phyloP scores from a whole-genome alignment of 2,113 vertebrate species.

The Leiothrix lutea region DNA sequence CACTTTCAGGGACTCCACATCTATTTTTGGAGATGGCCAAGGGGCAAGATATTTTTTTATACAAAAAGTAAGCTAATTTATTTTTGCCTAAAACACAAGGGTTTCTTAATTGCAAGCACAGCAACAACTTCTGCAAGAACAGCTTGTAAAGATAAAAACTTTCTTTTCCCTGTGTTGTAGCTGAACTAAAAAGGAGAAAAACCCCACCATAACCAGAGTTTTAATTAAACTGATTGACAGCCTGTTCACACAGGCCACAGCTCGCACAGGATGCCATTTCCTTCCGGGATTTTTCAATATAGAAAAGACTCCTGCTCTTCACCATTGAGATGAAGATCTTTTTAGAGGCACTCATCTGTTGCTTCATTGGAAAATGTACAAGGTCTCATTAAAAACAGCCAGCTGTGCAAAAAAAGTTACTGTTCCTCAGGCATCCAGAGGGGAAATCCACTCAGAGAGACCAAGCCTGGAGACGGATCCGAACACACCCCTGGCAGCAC shows the following conservation, averaged over 20 bases:
- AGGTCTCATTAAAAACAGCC: not conserved
- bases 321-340: not conserved
- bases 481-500: not conserved
- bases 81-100: not conserved
- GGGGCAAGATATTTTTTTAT: not conserved
- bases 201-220: not conserved
- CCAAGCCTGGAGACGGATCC: accelerated
- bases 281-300: not conserved
- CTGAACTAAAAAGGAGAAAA: not conserved
- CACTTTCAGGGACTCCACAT: not conserved
- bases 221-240: conserved; percentile 49
- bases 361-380: not conserved
- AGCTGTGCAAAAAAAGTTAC: not conserved
- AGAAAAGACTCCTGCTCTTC: not conserved
- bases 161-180: accelerated
- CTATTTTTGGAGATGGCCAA: not conserved
- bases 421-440: not conserved
- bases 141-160: conserved; percentile 4
- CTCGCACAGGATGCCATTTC: not conserved
- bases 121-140: not conserved
- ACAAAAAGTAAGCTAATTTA: not conserved
- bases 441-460: not conserved
- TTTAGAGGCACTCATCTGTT: not conserved
- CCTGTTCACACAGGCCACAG: not conserved
- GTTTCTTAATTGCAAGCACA: not conserved